These are phyloP conservation scores for Microtus obscurus DNA, from an alignment of 2,797 vertebrate species.

Conservation along the genomic window DNA sequence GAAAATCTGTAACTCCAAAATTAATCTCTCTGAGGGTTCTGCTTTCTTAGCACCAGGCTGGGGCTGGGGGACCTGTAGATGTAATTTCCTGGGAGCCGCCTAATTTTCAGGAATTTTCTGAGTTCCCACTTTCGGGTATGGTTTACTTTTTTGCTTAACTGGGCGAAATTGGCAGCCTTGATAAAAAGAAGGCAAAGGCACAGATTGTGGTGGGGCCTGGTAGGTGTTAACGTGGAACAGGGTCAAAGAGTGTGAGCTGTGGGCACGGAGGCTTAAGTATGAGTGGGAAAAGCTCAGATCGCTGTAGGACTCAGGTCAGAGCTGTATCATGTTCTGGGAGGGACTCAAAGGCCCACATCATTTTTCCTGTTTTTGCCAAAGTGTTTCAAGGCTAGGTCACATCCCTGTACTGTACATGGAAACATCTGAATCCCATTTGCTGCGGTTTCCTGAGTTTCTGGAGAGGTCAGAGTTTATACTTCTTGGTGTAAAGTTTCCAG, in stretches of 20 bases:
- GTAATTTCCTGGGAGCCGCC: neutral
- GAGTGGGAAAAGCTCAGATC: conserved; percentile 43
- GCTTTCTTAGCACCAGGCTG: neutral
- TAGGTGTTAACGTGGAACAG: neutral
- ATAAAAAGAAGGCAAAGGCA: neutral
- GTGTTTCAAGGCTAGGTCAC: conserved; percentile 78
- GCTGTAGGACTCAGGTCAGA: conserved; percentile 55
- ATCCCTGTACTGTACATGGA: conserved; percentile 70
- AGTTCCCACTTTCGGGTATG: neutral
- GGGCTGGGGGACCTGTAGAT: neutral
- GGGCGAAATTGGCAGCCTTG: neutral
- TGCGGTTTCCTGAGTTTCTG: conserved; percentile 81
- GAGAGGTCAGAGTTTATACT: conserved; percentile 82
- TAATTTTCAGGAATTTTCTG: neutral
- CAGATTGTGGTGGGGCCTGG: neutral
- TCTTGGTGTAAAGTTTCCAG: conserved; percentile 81
- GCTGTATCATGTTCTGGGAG: conserved; percentile 75
- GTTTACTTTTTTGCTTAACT: conserved; percentile 12
- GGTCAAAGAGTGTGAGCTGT: neutral
- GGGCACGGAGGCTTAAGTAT: neutral
- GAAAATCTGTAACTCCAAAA: neutral
- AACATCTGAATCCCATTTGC: conserved; percentile 84
- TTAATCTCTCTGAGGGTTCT: neutral
- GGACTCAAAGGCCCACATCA: conserved; percentile 75
- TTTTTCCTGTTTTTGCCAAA: conserved; percentile 77